These are phyloP conservation scores for Euphonia xanthogaster DNA, from an alignment of 2,797 vertebrate genomes.

Conservation along the genomic window DNA sequence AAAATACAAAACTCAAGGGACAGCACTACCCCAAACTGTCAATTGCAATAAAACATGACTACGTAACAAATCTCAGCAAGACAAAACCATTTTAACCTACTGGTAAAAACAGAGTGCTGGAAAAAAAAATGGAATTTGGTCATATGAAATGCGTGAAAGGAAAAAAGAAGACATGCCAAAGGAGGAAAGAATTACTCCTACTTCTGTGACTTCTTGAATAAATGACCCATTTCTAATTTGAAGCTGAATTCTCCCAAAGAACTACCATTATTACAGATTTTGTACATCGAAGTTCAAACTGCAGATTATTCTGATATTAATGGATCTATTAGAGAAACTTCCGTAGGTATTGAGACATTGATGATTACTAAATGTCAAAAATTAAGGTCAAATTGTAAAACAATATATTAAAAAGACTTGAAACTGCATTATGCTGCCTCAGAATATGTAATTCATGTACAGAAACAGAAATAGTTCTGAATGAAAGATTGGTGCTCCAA, in stretches of 20 bases:
- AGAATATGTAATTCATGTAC: not conserved
- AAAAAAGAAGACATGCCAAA: not conserved
- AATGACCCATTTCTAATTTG: not conserved
- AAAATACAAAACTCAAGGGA: constrained; percentile 18
- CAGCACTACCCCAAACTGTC: constrained; percentile 29
- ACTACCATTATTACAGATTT: not conserved
- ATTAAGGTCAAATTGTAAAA: not conserved
- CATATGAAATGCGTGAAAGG: not conserved
- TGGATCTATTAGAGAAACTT: not conserved
- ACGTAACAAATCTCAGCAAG: not conserved
- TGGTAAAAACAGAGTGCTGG: not conserved
- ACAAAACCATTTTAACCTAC: not conserved
- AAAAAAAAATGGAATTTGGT: not conserved
- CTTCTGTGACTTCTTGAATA: not conserved
- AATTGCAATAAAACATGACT: constrained; percentile 44
- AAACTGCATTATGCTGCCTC: not conserved
- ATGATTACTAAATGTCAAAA: not conserved
- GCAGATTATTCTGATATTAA: not conserved
- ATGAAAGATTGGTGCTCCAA: not conserved
- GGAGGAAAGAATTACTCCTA: not conserved
- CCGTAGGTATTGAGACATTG: not conserved
- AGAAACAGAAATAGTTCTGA: not conserved
- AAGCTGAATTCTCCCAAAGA: not conserved
- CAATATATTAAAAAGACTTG: not conserved
- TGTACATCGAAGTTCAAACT: not conserved